phyloP scores from a whole-genome alignment of 1,140 invertebrate genomes.

The Anastatus disparis region DNA sequence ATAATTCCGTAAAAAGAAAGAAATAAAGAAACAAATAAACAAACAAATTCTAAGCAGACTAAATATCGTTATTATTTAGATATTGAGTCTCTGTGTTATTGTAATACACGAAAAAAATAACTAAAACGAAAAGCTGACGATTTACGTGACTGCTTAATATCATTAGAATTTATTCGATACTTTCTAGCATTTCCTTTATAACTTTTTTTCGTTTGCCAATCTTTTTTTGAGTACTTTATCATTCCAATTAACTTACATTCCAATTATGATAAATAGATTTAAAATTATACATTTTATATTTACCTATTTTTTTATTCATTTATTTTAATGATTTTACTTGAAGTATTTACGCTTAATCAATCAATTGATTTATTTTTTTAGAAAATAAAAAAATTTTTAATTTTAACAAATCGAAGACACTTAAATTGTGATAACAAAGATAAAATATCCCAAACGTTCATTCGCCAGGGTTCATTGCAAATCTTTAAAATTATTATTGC shows the following conservation, averaged over 20 bases:
- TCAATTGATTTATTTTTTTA: no score
- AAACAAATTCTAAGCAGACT: conserved; percentile 1
- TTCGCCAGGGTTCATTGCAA: conserved; percentile 25
- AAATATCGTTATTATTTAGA: conserved; percentile 1
- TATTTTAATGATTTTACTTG: background rate
- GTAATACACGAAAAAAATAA: no score
- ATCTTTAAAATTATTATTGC: background rate
- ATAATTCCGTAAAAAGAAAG: conserved; percentile 39
- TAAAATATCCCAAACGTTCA: conserved; percentile 9
- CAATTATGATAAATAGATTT: background rate
- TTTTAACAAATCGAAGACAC: conserved; percentile 12
- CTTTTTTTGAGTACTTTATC: no score
- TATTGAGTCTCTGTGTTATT: conserved; percentile 1
- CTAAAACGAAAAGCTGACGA: no score
- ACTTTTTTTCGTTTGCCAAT: no score
- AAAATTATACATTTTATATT: conserved; percentile 17
- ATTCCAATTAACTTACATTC: background rate
- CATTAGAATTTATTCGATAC: no score
- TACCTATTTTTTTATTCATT: conserved; percentile 23
- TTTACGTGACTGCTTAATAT: no score
- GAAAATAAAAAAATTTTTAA: no score
- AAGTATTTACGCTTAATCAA: no score
- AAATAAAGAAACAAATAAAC: conserved; percentile 1
- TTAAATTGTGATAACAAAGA: conserved; percentile 38
- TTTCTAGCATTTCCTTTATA: no score